A percentile compares a stretch with the other conserved stretches of the same genome.
Conservation (phyloP, 2,888 invertebrate genomes). For the Drosophila pseudotakahashii region DNA sequence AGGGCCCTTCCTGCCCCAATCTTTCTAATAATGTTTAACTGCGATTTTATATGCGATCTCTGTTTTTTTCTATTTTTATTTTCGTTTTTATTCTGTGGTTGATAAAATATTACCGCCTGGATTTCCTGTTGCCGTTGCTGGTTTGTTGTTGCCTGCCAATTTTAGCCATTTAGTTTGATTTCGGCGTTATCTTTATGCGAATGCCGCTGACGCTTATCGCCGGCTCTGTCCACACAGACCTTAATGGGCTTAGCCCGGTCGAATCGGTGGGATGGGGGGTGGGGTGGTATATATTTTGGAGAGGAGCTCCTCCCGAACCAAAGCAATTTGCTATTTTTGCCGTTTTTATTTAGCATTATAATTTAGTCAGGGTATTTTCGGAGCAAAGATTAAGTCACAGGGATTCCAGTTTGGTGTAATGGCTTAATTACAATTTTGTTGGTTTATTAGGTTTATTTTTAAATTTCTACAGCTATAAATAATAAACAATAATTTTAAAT, state of each 20-base stretch:
- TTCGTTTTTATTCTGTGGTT: background rate
- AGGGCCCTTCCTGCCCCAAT: conserved; percentile 50
- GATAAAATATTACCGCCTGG: conserved; percentile 65
- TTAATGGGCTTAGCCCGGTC: conserved; percentile 68
- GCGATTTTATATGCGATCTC: conserved; percentile 71
- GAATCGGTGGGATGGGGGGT: conserved; percentile 15
- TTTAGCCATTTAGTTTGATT: conserved; percentile 80
- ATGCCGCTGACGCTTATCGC: conserved; percentile 69
- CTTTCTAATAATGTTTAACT: conserved; percentile 79
- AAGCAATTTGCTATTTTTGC: conserved; percentile 40
- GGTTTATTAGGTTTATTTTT: too few species aligned
- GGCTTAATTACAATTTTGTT: background rate
- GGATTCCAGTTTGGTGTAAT: background rate
- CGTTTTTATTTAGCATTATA: conserved; percentile 25
- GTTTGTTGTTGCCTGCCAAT: conserved; percentile 61
- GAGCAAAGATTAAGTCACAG: background rate
- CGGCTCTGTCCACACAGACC: conserved; percentile 43
- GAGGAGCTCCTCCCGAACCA: conserved; percentile 36
- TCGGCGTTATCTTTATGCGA: conserved; percentile 71
- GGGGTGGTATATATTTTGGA: background rate
- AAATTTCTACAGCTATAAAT: too few species aligned
- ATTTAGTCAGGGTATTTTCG: conserved; percentile 28
- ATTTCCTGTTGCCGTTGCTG: conserved; percentile 71
- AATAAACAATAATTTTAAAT: too few species aligned
- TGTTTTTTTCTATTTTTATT: conserved; percentile 33